Base-by-base conservation (phyloP, 2,888 invertebrate species). In the Drosophila paranaensis region DNA sequence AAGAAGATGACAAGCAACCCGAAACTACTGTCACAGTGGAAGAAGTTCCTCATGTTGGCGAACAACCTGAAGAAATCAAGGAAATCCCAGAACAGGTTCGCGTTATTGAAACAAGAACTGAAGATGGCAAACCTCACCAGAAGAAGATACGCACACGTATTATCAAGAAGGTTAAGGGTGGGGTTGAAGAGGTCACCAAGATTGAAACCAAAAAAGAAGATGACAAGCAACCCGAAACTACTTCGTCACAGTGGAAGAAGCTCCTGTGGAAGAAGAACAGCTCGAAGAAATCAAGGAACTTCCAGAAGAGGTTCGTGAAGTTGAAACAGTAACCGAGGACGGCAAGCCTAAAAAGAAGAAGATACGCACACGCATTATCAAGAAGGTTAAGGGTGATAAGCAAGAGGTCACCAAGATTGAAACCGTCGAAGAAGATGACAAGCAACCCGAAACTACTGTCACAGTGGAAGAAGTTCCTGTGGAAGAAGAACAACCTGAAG, bases 21-120 rank as follows among this genome's bases (percentile, higher is more conserved):
- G 75, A 86, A 46, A 86, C 83, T 0, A 83, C 73, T 1, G 84
- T 79, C 0, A 80, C 80, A 0, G 82, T 83, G 0, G 77, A 83
- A 56, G 78, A 82, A 16, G 25, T 71, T 45, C 67, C 77, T 9
- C n/a, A n/a, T n/a, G n/a, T n/a, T n/a, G n/a, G 2, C 73, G 78
- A 78, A 16, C 11, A n/a, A 6, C 66, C 54, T 5, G 78, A 76
- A 20, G 68, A 75, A 3, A 27, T 81, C 0, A 0, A 53, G 6
- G 84, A 86, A 11, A 60, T 88, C 37, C 89, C 89, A 0, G 87
- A 86, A 8, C 87, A 86, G 4, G 55, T 86, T 20, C 74, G 70
- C 9, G 62, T 86, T 0, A 40, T 82, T 2, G 88, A 86, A 64
- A n/a, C n/a, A n/a, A n/a, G n/a, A 11, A 13, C 50, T 3, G 50